These are phyloP conservation scores for Melieria picta DNA, from an alignment of 2,888 invertebrate species.

Conservation along the genomic window DNA sequence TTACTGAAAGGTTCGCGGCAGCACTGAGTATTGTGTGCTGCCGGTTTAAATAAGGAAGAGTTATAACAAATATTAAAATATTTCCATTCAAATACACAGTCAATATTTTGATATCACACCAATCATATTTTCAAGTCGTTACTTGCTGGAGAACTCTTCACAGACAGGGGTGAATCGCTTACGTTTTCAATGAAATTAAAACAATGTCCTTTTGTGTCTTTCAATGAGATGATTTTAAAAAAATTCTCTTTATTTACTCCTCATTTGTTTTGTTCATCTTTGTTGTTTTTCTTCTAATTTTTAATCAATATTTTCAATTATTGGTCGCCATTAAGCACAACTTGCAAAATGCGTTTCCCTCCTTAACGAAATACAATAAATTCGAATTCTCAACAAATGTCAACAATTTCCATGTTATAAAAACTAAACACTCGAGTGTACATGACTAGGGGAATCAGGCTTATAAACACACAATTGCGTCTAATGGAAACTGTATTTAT, in stretches of 20 bases:
- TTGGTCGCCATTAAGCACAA: neutral
- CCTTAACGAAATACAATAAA: constrained; percentile 6
- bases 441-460: neutral
- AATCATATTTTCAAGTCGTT: too few relatives aligned
- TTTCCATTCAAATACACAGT: too few relatives aligned
- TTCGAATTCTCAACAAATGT: constrained; percentile 16
- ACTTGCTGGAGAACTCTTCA: too few relatives aligned
- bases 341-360: neutral
- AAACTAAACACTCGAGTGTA: neutral
- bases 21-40: too few relatives aligned
- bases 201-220: constrained; percentile 8
- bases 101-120: too few relatives aligned
- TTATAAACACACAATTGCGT: constrained; percentile 52
- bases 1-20: too few relatives aligned
- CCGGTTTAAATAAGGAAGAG: too few relatives aligned
- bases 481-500: constrained; percentile 60
- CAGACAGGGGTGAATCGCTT: neutral
- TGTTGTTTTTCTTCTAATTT: neutral
- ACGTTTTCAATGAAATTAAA: neutral
- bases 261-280: neutral
- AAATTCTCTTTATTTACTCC: constrained; percentile 40
- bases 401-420: neutral
- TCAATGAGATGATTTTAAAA: constrained; percentile 42
- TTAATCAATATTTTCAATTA: neutral
- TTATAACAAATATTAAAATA: too few relatives aligned